Evolutionary conservation across 2,888 invertebrate genomes (phyloP).

Genomic region (Agrochola macilenta): DNA sequence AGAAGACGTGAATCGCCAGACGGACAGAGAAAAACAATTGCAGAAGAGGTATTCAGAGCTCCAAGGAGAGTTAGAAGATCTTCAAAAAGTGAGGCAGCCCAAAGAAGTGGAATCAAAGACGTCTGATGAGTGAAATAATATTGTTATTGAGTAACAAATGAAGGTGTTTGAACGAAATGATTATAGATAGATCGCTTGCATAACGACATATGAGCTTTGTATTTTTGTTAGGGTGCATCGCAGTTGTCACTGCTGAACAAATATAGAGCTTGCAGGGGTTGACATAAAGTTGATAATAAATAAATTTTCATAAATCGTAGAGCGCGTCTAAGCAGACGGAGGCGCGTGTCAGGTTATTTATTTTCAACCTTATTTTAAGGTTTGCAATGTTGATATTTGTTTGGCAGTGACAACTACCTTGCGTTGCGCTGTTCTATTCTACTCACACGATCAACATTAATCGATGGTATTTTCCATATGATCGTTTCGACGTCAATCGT

Average conservation of each 20-base stretch:
- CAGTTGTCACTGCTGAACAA: not conserved
- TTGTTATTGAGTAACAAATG: conserved; percentile 27
- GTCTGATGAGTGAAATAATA: conserved; percentile 66
- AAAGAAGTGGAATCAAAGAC: conserved; percentile 68
- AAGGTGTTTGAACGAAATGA: not conserved
- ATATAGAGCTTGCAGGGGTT: not conserved
- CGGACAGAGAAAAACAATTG: conserved; percentile 96
- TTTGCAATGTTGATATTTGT: not conserved
- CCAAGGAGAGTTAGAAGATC: conserved; percentile 91
- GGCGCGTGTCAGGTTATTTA: not conserved
- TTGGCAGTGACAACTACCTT: not conserved
- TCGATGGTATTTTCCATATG: not conserved
- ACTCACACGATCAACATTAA: not conserved
- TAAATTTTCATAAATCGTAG: not conserved
- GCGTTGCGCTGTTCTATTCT: not conserved
- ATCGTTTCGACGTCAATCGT: not conserved
- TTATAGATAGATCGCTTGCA: conserved; percentile 1
- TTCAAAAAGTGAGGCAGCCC: conserved; percentile 78
- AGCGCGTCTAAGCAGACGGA: not conserved
- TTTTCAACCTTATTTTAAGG: not conserved
- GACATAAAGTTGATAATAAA: not conserved
- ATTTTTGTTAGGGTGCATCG: not conserved
- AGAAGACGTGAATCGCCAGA: conserved; percentile 98
- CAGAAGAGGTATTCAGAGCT: conserved; percentile 96
- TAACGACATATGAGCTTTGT: conserved; percentile 26